phyloP scores from a whole-genome alignment of 2,888 invertebrate genomes.

The Amphipoea oculea region DNA sequence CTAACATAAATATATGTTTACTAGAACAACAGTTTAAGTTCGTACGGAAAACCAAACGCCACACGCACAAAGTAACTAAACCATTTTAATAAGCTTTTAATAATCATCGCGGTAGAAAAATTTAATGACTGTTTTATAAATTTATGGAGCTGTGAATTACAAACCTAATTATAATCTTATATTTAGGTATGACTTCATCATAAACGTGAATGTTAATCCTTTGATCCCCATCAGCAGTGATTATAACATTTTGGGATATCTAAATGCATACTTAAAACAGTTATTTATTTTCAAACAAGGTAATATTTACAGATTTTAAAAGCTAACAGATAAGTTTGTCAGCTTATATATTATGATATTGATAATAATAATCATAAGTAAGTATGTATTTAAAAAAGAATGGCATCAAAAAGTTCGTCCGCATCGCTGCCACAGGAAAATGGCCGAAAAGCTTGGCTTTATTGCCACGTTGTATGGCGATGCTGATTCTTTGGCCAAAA shows the following conservation, averaged over 20 bases:
- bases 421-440: no score
- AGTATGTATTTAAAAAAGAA: no score
- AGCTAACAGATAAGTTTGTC: background rate
- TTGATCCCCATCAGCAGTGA: background rate
- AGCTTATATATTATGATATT: background rate
- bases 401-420: no score
- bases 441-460: no score
- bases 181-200: background rate
- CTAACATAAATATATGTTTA: no score
- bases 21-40: background rate
- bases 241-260: background rate
- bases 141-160: background rate
- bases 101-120: background rate
- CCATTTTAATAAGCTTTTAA: no score
- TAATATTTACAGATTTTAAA: background rate
- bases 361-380: no score
- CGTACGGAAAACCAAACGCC: background rate
- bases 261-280: background rate
- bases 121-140: background rate
- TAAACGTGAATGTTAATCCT: background rate
- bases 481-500: no score
- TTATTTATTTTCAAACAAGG: background rate
- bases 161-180: background rate
- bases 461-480: no score
- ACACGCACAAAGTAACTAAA: background rate